Percentiles rank a stretch among this genome's conserved stretches.
Evolutionary conservation across 2,888 invertebrate genomes (phyloP).

Genomic region (Ormyrus labotus): DNA sequence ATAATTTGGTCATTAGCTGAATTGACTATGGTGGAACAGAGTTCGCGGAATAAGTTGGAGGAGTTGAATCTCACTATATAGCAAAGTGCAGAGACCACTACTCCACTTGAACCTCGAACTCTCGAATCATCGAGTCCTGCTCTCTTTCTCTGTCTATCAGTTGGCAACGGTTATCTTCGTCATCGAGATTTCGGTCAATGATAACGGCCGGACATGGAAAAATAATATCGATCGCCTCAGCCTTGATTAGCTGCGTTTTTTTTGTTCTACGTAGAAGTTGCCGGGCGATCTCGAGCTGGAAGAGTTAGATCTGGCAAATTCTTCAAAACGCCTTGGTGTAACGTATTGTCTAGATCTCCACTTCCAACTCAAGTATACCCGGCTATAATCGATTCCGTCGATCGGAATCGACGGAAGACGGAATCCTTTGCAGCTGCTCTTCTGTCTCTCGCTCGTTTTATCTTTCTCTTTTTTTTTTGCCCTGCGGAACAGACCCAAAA

Average conservation of each 20-base stretch:
- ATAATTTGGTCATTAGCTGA: too few relatives aligned
- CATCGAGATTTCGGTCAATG: constrained; percentile 2
- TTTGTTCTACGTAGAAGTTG: constrained; percentile 56
- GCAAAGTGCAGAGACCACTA: constrained; percentile 82
- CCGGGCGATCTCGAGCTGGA: constrained; percentile 80
- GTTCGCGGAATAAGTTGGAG: constrained; percentile 82
- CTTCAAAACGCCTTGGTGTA: constrained; percentile 58
- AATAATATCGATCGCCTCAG: constrained; percentile 7
- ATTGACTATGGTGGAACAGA: constrained; percentile 55
- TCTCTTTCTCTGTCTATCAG: neutral
- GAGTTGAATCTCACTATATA: constrained; percentile 85
- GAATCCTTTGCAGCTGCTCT: neutral
- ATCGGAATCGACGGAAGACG: neutral
- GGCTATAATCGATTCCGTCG: neutral
- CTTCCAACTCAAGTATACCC: constrained; percentile 79
- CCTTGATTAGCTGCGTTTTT: neutral
- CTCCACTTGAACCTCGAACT: constrained; percentile 79
- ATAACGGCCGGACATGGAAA: neutral
- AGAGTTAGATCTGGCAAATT: constrained; percentile 85
- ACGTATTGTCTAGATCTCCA: constrained; percentile 80
- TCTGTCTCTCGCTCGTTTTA: constrained; percentile 1
- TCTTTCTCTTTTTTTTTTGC: neutral
- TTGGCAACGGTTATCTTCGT: constrained; percentile 29
- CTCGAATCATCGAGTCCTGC: constrained; percentile 38
- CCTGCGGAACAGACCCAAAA: too few relatives aligned